A percentile compares a stretch with the other conserved stretches of the same genome.
Conservation (phyloP, 2,888 invertebrate species). For the Stenodera caucasica region DNA sequence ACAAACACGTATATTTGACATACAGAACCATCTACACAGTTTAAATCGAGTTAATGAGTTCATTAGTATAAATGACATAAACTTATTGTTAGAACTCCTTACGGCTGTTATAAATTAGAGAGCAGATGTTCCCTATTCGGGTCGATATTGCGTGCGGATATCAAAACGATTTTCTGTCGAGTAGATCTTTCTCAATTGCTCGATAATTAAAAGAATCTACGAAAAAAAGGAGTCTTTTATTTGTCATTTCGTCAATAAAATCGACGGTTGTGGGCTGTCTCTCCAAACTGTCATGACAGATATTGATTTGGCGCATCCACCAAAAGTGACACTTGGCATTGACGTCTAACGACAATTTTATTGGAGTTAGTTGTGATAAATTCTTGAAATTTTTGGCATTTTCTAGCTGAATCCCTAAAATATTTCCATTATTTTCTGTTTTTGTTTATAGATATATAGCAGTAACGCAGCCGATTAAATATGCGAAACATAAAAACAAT, state of each 20-base stretch:
- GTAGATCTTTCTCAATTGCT: too few relatives aligned
- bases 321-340: not conserved
- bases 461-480: slow-evolving; percentile 98
- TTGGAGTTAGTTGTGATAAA: slow-evolving; percentile 1
- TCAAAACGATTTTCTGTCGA: too few relatives aligned
- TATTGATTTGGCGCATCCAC: slow-evolving; percentile 7
- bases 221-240: not conserved
- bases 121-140: slow-evolving; percentile 14
- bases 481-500: slow-evolving; percentile 97
- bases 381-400: too few relatives aligned
- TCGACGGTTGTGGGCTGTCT: not conserved
- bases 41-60: slow-evolving; percentile 33
- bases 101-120: slow-evolving; percentile 7
- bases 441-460: slow-evolving; percentile 87
- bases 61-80: slow-evolving; percentile 35
- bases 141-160: slow-evolving; percentile 20
- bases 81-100: slow-evolving; percentile 11
- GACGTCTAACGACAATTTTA: slow-evolving; percentile 4
- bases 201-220: too few relatives aligned
- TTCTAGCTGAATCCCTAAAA: too few relatives aligned
- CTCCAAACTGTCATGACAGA: not conserved
- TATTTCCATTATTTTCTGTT: slow-evolving; percentile 2
- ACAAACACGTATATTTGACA: not conserved
- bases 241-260: not conserved
- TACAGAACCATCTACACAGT: slow-evolving; percentile 21